Percentiles rank a stretch among this genome's conserved stretches.
These are phyloP conservation scores for Zoanthus gigantus DNA, from an alignment of 92 coral and sea anemone species.

Conservation along the genomic window DNA sequence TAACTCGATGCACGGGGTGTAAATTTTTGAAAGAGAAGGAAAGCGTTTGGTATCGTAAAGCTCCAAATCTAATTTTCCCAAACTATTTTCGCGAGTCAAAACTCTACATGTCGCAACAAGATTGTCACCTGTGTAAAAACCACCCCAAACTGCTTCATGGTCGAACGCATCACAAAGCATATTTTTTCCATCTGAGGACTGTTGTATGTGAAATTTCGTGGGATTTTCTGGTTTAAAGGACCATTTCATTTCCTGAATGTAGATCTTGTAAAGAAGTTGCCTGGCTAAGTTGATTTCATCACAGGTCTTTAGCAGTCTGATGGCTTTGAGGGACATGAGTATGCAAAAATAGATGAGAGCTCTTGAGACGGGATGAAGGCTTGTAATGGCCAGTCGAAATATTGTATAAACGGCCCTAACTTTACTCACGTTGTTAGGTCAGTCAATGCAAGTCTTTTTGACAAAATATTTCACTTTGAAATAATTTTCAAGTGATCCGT, in stretches of 20 bases:
- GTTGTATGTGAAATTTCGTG: slow-evolving; percentile 34
- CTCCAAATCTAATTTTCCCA: slow-evolving; percentile 51
- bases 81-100: slow-evolving; percentile 38
- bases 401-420: too few species aligned
- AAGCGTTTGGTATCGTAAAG: slow-evolving; percentile 13
- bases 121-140: slow-evolving; percentile 15
- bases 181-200: slow-evolving; percentile 17
- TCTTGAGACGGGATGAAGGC: too few species aligned
- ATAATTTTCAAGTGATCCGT: too few species aligned
- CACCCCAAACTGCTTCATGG: slow-evolving; percentile 46
- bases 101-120: slow-evolving; percentile 25
- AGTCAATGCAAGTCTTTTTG: too few species aligned
- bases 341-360: neutral
- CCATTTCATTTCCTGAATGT: slow-evolving; percentile 44
- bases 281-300: neutral
- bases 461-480: too few species aligned
- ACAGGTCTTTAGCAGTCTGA: neutral
- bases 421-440: too few species aligned
- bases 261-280: slow-evolving; percentile 47
- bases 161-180: slow-evolving; percentile 58
- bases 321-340: neutral
- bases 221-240: slow-evolving; percentile 27
- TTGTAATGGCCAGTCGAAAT: too few species aligned
- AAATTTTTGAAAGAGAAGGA: neutral
- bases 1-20: neutral